Conservation (phyloP, 2,797 vertebrate species). For the Coluber constrictor region DNA sequence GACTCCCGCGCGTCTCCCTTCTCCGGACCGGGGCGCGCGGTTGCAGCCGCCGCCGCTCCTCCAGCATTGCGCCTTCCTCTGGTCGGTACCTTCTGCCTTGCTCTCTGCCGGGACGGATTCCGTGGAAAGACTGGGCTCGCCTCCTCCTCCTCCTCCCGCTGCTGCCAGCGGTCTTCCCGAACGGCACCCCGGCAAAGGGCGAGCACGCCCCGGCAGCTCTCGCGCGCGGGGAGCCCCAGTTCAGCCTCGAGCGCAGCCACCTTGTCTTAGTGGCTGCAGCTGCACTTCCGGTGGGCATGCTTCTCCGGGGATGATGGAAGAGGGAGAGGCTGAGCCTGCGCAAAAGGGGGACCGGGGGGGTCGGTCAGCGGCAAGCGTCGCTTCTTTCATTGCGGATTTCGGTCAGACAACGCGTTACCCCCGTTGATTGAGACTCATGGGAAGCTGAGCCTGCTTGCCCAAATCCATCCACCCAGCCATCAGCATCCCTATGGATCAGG, state of each 20-base stretch:
- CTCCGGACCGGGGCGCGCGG: background rate
- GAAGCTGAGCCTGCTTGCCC: background rate
- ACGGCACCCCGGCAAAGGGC: background rate
- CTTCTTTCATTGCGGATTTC: background rate
- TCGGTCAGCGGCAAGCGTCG: background rate
- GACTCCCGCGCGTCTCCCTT: background rate
- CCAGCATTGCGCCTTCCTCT: conserved; percentile 6
- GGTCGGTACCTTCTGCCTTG: background rate
- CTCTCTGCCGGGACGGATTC: background rate
- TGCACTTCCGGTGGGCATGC: conserved; percentile 24
- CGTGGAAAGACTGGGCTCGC: conserved; percentile 4
- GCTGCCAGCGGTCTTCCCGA: background rate
- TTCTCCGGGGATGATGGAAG: conserved; percentile 17
- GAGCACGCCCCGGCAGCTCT: background rate
- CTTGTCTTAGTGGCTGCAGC: background rate
- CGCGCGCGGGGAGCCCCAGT: background rate
- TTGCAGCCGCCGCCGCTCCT: background rate
- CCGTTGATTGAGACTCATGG: background rate
- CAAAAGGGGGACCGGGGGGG: conserved; percentile 7
- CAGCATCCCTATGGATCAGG: background rate
- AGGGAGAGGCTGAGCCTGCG: conserved; percentile 44
- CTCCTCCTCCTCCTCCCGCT: background rate
- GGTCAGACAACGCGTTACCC: no score
- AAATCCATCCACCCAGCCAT: background rate
- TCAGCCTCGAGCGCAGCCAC: background rate